These are phyloP conservation scores for Pachycephus smyrnensis DNA, from an alignment of 2,888 invertebrate species.

Conservation along the genomic window DNA sequence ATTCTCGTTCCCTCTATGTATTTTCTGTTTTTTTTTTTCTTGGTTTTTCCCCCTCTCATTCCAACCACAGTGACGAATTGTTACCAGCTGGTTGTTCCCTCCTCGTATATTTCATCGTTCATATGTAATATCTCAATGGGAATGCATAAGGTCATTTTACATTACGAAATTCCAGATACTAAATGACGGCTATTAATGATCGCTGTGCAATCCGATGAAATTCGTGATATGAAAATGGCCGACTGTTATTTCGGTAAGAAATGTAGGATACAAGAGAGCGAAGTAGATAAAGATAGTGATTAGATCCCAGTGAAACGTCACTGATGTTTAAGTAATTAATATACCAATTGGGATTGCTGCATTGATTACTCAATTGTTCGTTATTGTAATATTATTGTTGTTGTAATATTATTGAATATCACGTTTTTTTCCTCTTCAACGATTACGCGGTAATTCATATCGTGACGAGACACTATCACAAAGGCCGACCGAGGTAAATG, in stretches of 20 bases:
- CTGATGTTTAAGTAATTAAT: not conserved
- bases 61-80: not conserved
- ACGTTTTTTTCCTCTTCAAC: too few species aligned
- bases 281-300: not conserved
- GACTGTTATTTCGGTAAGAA: not conserved
- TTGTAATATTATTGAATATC: too few species aligned
- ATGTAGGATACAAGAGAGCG: not conserved
- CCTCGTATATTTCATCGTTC: not conserved
- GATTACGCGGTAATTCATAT: not conserved
- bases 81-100: not conserved
- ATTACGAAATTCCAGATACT: not conserved
- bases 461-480: not conserved
- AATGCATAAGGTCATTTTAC: not conserved
- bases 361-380: not conserved
- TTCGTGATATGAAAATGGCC: too few species aligned
- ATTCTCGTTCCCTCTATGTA: not conserved
- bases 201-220: too few species aligned
- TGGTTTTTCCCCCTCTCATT: not conserved
- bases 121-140: not conserved
- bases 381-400: too few species aligned
- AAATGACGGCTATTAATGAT: too few species aligned
- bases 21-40: slow-evolving; percentile 1
- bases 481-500: not conserved
- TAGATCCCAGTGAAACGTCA: too few species aligned
- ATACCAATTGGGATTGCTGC: not conserved